A percentile compares a stretch with the other conserved stretches of the same genome.
Evolutionary conservation across 2,113 vertebrate genomes (phyloP).

Genomic region (Hippocampus comes): DNA sequence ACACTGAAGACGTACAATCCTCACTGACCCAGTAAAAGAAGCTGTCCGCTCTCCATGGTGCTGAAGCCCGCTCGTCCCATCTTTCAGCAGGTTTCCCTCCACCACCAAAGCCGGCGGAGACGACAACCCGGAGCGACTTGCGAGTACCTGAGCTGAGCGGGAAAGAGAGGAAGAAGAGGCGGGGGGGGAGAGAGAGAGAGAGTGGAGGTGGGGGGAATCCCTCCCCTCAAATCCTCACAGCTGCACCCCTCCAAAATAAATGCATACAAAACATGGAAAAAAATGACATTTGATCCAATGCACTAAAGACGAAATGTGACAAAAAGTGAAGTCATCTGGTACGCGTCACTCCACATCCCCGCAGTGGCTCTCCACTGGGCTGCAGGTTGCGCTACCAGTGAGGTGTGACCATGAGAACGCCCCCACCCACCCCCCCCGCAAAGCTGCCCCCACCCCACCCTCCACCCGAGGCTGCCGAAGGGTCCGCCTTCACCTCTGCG

Average conservation of each 20-base stretch:
- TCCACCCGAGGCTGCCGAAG: not conserved
- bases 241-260: slow-evolving; percentile 52
- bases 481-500: not conserved
- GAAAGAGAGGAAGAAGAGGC: slow-evolving; percentile 26
- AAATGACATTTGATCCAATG: slow-evolving; percentile 25
- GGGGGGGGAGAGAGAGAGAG: slow-evolving; percentile 24
- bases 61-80: slow-evolving; percentile 68
- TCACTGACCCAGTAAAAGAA: slow-evolving; percentile 45
- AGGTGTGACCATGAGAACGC: not conserved
- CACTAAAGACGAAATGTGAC: slow-evolving; percentile 4
- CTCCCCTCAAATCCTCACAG: slow-evolving; percentile 64
- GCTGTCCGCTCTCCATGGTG: slow-evolving; percentile 66
- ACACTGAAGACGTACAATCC: slow-evolving; percentile 57
- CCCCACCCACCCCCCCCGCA: not conserved
- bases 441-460: not conserved
- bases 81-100: slow-evolving; percentile 37
- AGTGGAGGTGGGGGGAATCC: slow-evolving; percentile 36
- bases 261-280: slow-evolving; percentile 14
- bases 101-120: slow-evolving; percentile 11
- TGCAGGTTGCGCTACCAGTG: slow-evolving; percentile 2
- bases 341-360: not conserved
- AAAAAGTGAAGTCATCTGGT: not conserved
- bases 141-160: slow-evolving; percentile 39
- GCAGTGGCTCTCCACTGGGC: not conserved
- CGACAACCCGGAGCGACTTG: slow-evolving; percentile 23